Conservation (phyloP, 2,113 vertebrate species). For the Osmerus mordax region DNA sequence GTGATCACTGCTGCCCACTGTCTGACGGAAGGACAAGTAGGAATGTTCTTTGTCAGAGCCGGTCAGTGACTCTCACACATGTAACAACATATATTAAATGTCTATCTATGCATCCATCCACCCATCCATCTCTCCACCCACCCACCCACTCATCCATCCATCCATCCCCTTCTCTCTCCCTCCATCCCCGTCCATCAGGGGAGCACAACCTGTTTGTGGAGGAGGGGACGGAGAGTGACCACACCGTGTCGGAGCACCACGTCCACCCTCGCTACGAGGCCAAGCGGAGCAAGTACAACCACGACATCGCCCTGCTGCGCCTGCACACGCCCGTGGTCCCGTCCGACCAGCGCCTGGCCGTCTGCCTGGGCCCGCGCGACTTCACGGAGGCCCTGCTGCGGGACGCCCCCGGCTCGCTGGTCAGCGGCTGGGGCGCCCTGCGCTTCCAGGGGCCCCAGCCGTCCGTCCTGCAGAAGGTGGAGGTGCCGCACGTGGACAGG, state of each 20-base stretch:
- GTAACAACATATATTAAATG: too few relatives aligned
- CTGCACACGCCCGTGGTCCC: constrained; percentile 69
- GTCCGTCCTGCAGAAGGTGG: constrained; percentile 76
- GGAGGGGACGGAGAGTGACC: constrained; percentile 74
- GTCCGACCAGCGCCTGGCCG: constrained; percentile 74
- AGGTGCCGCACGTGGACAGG: constrained; percentile 81
- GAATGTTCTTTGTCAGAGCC: constrained; percentile 66
- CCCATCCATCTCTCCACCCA: background rate
- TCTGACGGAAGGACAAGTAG: constrained; percentile 23
- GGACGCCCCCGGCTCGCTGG: constrained; percentile 60
- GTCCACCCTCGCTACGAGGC: constrained; percentile 68
- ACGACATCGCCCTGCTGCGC: constrained; percentile 88
- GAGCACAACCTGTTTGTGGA: constrained; percentile 68
- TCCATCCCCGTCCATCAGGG: constrained; percentile 63
- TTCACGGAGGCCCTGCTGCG: constrained; percentile 80
- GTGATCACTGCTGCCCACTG: constrained; percentile 91
- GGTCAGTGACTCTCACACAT: constrained; percentile 48
- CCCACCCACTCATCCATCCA: background rate
- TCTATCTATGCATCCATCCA: background rate
- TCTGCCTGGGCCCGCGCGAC: constrained; percentile 82
- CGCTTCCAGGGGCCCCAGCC: constrained; percentile 61
- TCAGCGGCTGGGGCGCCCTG: constrained; percentile 86
- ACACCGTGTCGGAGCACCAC: constrained; percentile 65
- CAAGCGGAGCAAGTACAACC: constrained; percentile 67
- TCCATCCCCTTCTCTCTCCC: background rate